Base-by-base conservation (phyloP, 2,797 vertebrate genomes). In the Neopelma chrysocephalum region DNA sequence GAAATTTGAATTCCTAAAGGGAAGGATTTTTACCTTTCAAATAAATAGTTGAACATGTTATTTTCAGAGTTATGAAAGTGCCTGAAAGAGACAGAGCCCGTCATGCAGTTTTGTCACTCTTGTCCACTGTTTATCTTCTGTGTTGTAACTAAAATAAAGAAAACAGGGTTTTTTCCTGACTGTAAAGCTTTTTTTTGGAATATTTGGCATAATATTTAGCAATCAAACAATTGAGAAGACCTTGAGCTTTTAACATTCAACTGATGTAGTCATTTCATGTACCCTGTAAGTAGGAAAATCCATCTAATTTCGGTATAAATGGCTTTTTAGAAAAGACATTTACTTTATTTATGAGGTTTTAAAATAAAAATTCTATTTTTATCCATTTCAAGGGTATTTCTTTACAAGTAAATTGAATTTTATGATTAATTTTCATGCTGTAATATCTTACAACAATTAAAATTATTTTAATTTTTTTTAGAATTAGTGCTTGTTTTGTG, bases 21-120 rank as follows among this genome's bases (percentile, higher is more conserved):
- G 42, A 91, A 23, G 4, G 13, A 8, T 42, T 82, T 91, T 94
- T 60, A 61, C 25, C 38, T 94, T 81, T 73, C 56, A 89, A 61
- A 61, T 89, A 36, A 85, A 47, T 7, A 40, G 47, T 64, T 89
- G 60, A 94, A 85, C 12, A 14, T 88, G 10, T 73, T 89, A 10
- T 97, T 96, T 95, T 95, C 80, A 93, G 72, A 86, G 56, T 65
- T 95, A 31, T 3, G 70, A 42, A 96, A 95, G 91, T 96, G 94
- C 91, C 86, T 96, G 86, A 54, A 87, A 94, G 68, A 93, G 79
- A 82, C 42, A 82, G 71, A 64, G 54, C 22, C 36, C 90, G 31
- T 54, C 53, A 25, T 25, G 68, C 94, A 38, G 56, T 95, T 95
- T 69, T 82, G 23, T 57, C 65, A 61, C 12, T 82, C 53, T 21